Evolutionary conservation across 2,888 invertebrate genomes (phyloP).

Genomic region (Lampropteryx suffumata): DNA sequence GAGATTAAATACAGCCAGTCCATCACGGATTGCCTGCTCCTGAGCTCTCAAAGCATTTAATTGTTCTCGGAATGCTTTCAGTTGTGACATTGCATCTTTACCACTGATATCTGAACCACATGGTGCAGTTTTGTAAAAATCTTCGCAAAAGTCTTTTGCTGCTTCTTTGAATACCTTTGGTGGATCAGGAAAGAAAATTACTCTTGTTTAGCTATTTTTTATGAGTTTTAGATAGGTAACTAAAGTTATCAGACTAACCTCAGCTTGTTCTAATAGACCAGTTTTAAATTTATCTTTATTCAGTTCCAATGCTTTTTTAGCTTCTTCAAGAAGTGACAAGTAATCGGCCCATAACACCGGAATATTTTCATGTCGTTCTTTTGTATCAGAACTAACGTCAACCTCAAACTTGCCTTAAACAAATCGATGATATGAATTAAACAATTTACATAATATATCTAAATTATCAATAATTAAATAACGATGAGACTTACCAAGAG

Average conservation of each 20-base stretch:
- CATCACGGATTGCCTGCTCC: conserved; percentile 86
- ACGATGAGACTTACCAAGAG: conserved; percentile 71
- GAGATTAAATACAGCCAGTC: conserved; percentile 90
- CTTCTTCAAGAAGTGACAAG: conserved; percentile 85
- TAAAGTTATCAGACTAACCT: conserved; percentile 65
- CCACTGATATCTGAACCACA: conserved; percentile 81
- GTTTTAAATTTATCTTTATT: conserved; percentile 89
- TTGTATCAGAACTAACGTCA: conserved; percentile 84
- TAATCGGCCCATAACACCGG: conserved; percentile 87
- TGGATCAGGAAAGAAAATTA: not conserved
- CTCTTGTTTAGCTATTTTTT: not conserved
- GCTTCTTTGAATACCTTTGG: conserved; percentile 85
- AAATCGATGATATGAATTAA: no score
- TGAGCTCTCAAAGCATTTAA: conserved; percentile 83
- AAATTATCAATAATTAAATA: not conserved
- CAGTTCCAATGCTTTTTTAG: conserved; percentile 87
- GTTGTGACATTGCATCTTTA: conserved; percentile 82
- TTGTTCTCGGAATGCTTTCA: conserved; percentile 79
- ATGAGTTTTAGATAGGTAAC: not conserved
- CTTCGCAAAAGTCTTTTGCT: conserved; percentile 85
- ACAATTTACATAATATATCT: not conserved
- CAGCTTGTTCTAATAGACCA: conserved; percentile 87
- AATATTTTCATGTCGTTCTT: conserved; percentile 81
- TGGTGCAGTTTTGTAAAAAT: conserved; percentile 87
- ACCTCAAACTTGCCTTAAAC: conserved; percentile 87